phyloP scores from a whole-genome alignment of 2,113 vertebrate genomes.

The Aldabrachelys gigantea region DNA sequence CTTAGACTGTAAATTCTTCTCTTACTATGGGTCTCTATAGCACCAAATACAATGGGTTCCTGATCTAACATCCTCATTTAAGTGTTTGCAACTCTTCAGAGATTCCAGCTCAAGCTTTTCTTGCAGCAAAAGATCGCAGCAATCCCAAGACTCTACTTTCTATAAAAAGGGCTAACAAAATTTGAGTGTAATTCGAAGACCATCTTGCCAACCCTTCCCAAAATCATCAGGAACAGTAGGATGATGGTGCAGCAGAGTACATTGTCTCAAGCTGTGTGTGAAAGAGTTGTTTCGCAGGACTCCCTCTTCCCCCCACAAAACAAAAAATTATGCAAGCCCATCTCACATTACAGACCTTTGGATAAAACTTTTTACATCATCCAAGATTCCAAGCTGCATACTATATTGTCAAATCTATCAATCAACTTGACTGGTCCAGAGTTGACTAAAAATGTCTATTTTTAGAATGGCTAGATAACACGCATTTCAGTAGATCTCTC shows the following conservation, averaged over 20 bases:
- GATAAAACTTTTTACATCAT: constrained; percentile 47
- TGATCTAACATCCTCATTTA: not conserved
- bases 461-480: constrained; percentile 74
- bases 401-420: constrained; percentile 66
- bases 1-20: not conserved
- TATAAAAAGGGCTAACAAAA: not conserved
- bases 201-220: not conserved
- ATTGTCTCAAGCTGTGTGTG: not conserved
- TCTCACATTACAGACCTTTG: constrained; percentile 32
- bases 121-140: not conserved
- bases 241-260: not conserved
- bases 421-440: constrained; percentile 63
- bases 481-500: constrained; percentile 55
- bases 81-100: not conserved
- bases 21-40: fast-evolving
- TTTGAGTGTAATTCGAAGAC: not conserved
- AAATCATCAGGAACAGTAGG: not conserved
- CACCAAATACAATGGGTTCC: not conserved
- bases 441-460: constrained; percentile 70
- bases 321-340: not conserved
- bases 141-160: not conserved
- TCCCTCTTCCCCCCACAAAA: not conserved
- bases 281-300: not conserved
- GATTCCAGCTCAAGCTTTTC: not conserved
- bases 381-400: constrained; percentile 55